Base-by-base conservation (phyloP, 2,797 vertebrate genomes). In the Ceyx erithaca region DNA sequence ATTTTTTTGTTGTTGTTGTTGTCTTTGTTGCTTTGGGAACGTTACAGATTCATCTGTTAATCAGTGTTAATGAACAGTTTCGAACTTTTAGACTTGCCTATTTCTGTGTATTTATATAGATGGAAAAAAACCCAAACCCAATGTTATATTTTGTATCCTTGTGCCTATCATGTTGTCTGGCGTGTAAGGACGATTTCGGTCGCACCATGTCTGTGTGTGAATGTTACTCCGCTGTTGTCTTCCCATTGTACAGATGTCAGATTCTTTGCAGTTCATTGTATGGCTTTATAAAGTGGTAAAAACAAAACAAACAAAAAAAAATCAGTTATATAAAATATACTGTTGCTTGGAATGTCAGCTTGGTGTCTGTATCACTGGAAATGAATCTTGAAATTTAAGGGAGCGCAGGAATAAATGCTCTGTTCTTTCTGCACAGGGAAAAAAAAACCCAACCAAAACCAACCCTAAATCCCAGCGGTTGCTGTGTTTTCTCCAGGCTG, bases 201-300 rank as follows among this genome's bases (percentile, higher is more conserved):
- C 63, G 4, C 90, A 86, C 78, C 57, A 35, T 85, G 90, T 94
- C 93, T 0, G 4, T 87, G 93, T 90, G 80, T 95, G 96, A 97
- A 96, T 97, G 96, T 97, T 96, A 94, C 94, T 83, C 90, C 14
- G 46, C 90, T 92, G 93, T 95, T 80, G 67, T 95, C 89, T 95
- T 96, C 81, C 91, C 89, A 55, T 96, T 99, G 98, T 98, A 99
- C 98, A 99, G 98, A 98, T 85, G 97, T 97, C 70, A 83, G 93
- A 97, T 97, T 97, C 98, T 98, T 98, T 97, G 98, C 98, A 85
- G 98, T 98, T 98, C 97, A 98, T 98, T 98, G 98, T 99, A 99
- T 98, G 98, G 98, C 99, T 98, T 99, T 97, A 97, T 98, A 98
- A 96, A 98, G 98, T 98, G 98, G 98, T 98, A 98, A 98, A 98